A percentile compares a stretch with the other conserved stretches of the same genome.
These are phyloP conservation scores for Patella pellucida DNA, from an alignment of 2,888 invertebrate genomes.

Conservation along the genomic window DNA sequence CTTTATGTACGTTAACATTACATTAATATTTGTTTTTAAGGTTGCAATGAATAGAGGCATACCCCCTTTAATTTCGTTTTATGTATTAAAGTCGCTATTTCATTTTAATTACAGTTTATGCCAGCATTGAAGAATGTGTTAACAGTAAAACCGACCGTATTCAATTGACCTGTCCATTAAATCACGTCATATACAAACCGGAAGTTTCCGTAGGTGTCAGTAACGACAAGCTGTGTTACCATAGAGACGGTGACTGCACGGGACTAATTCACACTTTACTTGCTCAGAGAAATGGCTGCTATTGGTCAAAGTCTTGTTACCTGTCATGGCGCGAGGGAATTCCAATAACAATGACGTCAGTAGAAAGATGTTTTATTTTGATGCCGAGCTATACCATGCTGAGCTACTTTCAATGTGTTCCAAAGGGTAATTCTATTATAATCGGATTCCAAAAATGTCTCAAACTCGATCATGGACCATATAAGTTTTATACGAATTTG, in stretches of 20 bases:
- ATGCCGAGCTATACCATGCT: constrained; percentile 20
- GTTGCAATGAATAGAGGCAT: too few relatives aligned
- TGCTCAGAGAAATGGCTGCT: constrained; percentile 40
- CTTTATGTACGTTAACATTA: too few relatives aligned
- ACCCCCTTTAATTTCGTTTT: too few relatives aligned
- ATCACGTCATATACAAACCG: constrained; percentile 29
- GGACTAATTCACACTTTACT: constrained; percentile 38
- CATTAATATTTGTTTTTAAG: too few relatives aligned
- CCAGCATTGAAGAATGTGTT: constrained; percentile 17
- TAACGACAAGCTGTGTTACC: constrained; percentile 21
- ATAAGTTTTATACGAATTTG: too few relatives aligned
- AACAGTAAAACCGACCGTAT: constrained; percentile 15
- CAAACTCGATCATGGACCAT: not conserved
- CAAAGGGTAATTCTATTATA: constrained; percentile 33
- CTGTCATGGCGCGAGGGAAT: constrained; percentile 34
- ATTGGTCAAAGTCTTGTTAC: constrained; percentile 39
- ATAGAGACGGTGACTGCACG: constrained; percentile 29
- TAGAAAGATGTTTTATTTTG: constrained; percentile 31
- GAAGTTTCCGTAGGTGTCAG: constrained; percentile 21
- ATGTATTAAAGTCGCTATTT: too few relatives aligned
- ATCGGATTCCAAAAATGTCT: not conserved
- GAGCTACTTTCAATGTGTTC: constrained; percentile 37
- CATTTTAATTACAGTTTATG: not conserved
- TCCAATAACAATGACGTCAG: constrained; percentile 31
- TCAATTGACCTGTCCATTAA: constrained; percentile 23